Evolutionary conservation across 2,888 invertebrate genomes (phyloP).

Genomic region (Thera obeliscata): DNA sequence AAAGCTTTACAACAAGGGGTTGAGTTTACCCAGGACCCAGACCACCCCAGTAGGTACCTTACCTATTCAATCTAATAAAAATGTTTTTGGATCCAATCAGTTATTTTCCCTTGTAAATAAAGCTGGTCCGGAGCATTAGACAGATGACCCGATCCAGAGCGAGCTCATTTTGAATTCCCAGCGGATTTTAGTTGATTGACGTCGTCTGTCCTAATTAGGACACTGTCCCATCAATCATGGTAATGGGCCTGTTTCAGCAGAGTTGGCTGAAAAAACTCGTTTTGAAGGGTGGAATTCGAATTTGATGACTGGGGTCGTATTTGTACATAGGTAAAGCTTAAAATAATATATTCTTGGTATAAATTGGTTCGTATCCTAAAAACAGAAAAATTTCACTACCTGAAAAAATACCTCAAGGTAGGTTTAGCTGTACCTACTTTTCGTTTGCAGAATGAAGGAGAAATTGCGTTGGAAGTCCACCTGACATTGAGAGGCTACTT

Average conservation of each 20-base stretch:
- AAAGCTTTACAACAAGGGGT: too few relatives aligned
- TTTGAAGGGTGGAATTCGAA: conserved; percentile 30
- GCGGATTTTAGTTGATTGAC: conserved; percentile 57
- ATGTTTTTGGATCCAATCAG: not conserved
- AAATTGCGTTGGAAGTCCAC: too few relatives aligned
- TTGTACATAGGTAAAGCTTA: not conserved
- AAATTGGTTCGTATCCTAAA: too few relatives aligned
- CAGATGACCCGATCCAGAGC: conserved; percentile 49
- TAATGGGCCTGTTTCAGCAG: conserved; percentile 58
- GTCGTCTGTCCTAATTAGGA: conserved; percentile 67
- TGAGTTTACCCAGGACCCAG: too few relatives aligned
- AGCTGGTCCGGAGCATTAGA: conserved; percentile 42
- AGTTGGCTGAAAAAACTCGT: conserved; percentile 44
- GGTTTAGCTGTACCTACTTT: too few relatives aligned
- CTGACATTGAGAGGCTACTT: too few relatives aligned
- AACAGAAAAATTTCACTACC: too few relatives aligned
- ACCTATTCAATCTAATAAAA: conserved; percentile 9
- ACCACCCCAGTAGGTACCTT: too few relatives aligned
- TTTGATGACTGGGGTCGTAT: conserved; percentile 8
- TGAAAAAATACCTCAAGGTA: too few relatives aligned
- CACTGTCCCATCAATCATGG: conserved; percentile 65
- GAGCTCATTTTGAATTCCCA: conserved; percentile 56
- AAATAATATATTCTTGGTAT: too few relatives aligned
- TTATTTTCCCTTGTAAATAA: conserved; percentile 20
- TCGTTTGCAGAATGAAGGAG: too few relatives aligned